Evolutionary conservation across 2,888 invertebrate genomes (phyloP), one percentile per base, ranked within the genome.

Genomic region (Carterocephalus palaemon): DNA sequence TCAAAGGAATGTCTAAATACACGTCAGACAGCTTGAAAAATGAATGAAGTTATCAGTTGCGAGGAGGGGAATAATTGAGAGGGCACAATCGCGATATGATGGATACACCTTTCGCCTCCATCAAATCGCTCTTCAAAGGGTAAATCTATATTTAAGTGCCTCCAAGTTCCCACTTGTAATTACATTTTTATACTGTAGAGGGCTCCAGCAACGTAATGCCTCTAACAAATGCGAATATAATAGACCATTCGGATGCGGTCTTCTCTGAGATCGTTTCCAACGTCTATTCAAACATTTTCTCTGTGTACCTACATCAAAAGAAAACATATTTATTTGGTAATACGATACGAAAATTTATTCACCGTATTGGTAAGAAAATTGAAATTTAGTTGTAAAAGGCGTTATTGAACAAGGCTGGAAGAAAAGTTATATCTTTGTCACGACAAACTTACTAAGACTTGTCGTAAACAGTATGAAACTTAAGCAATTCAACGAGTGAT

Each of bases 121-220:
- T 76, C 74, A 73, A 78, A 76, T 73, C 68, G 67, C 73, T 74
- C 71, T 77, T 67, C 72, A 79, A 81, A 81, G 81, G 80, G 83
- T 83, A 84, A 83, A 84, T 84, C 80, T 83, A 79, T 82, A 81
- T 84, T 81, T 84, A 77, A 83, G 81, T 82, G 75, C 75, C 64
- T 55, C 62, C 62, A 75, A 77, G 63, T 74, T 79, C 67, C 64
- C 63, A 59, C 67, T 75, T 75, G 77, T 83, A 83, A 83, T 84
- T 83, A 81, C 81, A 75, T 84, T 83, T 83, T 84, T 83, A 82
- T 83, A 66, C 70, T 75, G 74, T 74, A 58, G 73, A 62, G 66
- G 70, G 65, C 47, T 55, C 53, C 62, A 53, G 59, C 51, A 52
- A 54, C 62, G 74, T 78, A 77, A 79, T 75, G 75, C 75, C 61